Base-by-base conservation (phyloP, 2,113 vertebrate species). In the Spheniscus mendiculus region DNA sequence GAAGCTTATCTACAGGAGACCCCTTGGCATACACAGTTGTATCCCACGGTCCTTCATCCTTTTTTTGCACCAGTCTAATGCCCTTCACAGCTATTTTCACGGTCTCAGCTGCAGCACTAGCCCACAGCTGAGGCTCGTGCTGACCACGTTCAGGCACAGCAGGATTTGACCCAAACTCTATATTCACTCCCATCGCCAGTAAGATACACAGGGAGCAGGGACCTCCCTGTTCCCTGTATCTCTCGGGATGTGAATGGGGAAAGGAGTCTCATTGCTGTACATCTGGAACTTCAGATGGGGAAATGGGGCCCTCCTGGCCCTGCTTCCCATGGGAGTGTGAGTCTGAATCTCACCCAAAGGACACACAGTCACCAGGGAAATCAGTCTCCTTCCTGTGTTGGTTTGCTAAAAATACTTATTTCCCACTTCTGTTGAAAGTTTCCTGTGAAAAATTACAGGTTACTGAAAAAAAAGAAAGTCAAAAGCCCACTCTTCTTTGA, bases 121-220 rank as follows among this genome's bases (percentile, higher is more conserved):
- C 9, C n/a, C 44, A 58, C 58, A 77, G 36, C 32, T 3, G 10
- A 81, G 69, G 47, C 52, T 67, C 7, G 0, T 5, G 2, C 42
- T 42, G 63, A 32, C 69, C 52, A 6, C 3, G 18, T 25, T 82
- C 42, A n/a, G 26, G 44, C 52, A 71, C 25, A 78, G 18, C 59
- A 66, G 17, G n/a, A 88, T 83, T 90, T 85, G 55, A 42, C 55
- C 50, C 34, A 5, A 56, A 62, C 6, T 70, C 18, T n/a, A 17
- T 45, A 53, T 52, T 76, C 36, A 26, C 11, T 69, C 13, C 55
- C 19, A 13, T 12, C 2, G 1, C n/a, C 32, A 58, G 7, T 23
- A 45, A 62, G 26, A 53, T 6, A 47, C 1, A 2, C 0, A 1
- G 42, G 36, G 12, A 67, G 20, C 23, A 49, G 32, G 45, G 34